Percentiles rank a stretch among this genome's conserved stretches.
These are phyloP conservation scores for Agapostemon virescens DNA, from an alignment of 2,888 invertebrate genomes.

Conservation along the genomic window DNA sequence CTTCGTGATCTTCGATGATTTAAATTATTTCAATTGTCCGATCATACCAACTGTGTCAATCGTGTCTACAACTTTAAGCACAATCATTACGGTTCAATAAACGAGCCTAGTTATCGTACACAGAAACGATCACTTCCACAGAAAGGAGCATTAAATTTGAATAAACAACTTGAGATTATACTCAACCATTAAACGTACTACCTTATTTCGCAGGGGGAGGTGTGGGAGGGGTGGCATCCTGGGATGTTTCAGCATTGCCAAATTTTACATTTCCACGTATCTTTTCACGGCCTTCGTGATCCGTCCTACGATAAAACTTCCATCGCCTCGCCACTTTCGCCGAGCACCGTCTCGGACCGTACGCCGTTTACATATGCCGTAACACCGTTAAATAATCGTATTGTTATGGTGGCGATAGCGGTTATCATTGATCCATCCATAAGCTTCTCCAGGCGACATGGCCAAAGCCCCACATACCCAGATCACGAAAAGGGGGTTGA, in stretches of 20 bases:
- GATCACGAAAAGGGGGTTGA: slow-evolving; percentile 54
- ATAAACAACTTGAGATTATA: neutral
- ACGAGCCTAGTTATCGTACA: neutral
- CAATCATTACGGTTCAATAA: neutral
- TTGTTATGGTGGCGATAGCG: slow-evolving; percentile 37
- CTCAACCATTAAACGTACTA: neutral
- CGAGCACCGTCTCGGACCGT: neutral
- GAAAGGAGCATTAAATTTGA: neutral
- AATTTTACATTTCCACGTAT: neutral
- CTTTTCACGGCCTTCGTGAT: neutral
- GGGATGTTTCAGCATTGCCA: neutral
- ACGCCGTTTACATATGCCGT: neutral
- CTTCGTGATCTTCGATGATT: too few species aligned
- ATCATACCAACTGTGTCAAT: too few species aligned
- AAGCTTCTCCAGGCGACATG: slow-evolving; percentile 30
- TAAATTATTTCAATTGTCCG: too few species aligned
- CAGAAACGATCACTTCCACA: neutral
- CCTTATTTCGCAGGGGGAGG: neutral
- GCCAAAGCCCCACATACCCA: slow-evolving; percentile 53
- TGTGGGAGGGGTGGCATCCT: too few species aligned
- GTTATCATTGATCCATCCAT: slow-evolving; percentile 52
- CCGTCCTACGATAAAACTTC: neutral
- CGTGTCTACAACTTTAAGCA: neutral
- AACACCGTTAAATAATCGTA: slow-evolving; percentile 49
- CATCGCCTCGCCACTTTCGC: neutral